Percentiles rank a stretch among this genome's conserved stretches.
Evolutionary conservation across 2,113 vertebrate genomes (phyloP).

Genomic region (Prionailurus viverrinus): DNA sequence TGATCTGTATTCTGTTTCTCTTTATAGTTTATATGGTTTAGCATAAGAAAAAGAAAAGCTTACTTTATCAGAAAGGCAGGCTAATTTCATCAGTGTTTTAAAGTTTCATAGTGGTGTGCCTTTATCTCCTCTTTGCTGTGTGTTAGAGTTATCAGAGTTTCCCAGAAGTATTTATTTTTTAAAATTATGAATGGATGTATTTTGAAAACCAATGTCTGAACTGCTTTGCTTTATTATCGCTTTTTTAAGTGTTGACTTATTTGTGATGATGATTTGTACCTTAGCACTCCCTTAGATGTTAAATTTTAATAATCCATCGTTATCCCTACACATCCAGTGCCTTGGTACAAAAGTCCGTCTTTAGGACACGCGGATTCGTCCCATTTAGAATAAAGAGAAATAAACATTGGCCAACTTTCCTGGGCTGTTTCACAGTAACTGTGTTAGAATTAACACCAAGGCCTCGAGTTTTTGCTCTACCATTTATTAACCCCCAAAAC

Average conservation of each 20-base stretch:
- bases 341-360: slow-evolving; percentile 57
- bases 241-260: slow-evolving; percentile 45
- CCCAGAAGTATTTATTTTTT: slow-evolving; percentile 88
- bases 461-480: slow-evolving; percentile 66
- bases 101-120: slow-evolving; percentile 92
- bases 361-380: slow-evolving; percentile 63
- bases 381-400: slow-evolving; percentile 77
- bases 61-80: slow-evolving; percentile 86
- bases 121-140: slow-evolving; percentile 92
- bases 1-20: slow-evolving; percentile 86
- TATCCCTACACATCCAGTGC: background rate
- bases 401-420: slow-evolving; percentile 53
- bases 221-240: slow-evolving; percentile 51
- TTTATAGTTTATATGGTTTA: slow-evolving; percentile 88
- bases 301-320: slow-evolving; percentile 53
- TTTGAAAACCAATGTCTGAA: slow-evolving; percentile 77
- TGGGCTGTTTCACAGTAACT: slow-evolving; percentile 67
- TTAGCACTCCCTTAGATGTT: slow-evolving; percentile 42
- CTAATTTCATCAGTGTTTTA: slow-evolving; percentile 91
- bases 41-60: slow-evolving; percentile 83
- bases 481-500: slow-evolving; percentile 68
- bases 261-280: slow-evolving; percentile 28
- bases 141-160: slow-evolving; percentile 92
- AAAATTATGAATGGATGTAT: slow-evolving; percentile 78
- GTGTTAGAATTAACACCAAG: slow-evolving; percentile 65